Percentiles rank a stretch among this genome's conserved stretches.
Conservation (phyloP, 2,797 vertebrate genomes). For the Phalloptychus januarius region DNA sequence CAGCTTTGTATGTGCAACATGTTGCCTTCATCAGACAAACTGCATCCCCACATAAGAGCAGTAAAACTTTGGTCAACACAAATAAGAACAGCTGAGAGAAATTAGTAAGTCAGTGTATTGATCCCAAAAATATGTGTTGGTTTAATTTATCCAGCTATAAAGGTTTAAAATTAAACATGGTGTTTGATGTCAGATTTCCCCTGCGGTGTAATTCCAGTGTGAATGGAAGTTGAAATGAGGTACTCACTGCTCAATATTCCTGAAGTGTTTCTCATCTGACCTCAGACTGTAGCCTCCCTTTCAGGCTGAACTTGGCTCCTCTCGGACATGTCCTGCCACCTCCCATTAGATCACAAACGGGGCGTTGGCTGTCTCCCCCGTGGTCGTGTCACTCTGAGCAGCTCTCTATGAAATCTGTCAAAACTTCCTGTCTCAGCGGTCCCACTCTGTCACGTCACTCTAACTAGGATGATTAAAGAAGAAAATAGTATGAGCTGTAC, state of each 20-base stretch:
- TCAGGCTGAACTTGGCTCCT: constrained; percentile 52
- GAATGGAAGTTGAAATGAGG: constrained; percentile 31
- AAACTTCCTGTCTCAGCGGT: constrained; percentile 46
- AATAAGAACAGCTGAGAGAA: background rate
- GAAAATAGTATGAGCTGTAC: background rate
- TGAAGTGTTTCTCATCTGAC: constrained; percentile 32
- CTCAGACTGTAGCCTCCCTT: constrained; percentile 45
- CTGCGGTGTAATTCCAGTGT: constrained; percentile 12
- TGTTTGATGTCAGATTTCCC: constrained; percentile 4
- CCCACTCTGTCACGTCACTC: constrained; percentile 33
- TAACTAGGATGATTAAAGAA: constrained; percentile 25
- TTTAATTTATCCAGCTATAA: background rate
- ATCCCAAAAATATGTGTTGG: background rate
- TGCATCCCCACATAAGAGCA: background rate
- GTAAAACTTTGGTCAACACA: background rate
- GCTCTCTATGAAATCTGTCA: constrained; percentile 52
- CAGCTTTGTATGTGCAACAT: background rate
- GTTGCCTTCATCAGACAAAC: background rate
- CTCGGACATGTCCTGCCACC: constrained; percentile 61
- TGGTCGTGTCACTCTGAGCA: constrained; percentile 48
- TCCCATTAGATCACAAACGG: constrained; percentile 63
- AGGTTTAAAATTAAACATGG: background rate
- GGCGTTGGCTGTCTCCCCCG: constrained; percentile 47
- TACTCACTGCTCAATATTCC: constrained; percentile 45
- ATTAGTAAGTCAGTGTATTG: background rate